phyloP scores from a whole-genome alignment of 2,113 vertebrate genomes.

The Candoia aspera region DNA sequence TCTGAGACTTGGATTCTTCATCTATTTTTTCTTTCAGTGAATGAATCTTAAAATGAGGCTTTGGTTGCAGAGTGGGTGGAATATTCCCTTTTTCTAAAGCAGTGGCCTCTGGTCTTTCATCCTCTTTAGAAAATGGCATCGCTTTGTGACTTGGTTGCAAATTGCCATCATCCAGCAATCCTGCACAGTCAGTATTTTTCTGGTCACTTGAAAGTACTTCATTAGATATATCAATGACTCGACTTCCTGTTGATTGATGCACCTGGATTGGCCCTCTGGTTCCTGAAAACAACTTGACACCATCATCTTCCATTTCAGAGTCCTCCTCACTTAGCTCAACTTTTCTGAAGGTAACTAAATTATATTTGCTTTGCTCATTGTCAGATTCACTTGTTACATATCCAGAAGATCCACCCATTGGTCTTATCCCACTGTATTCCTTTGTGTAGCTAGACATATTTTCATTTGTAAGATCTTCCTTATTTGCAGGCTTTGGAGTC shows the following conservation, averaged over 20 bases:
- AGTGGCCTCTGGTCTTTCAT: slow-evolving; percentile 50
- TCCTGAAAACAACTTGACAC: neutral
- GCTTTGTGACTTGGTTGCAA: slow-evolving; percentile 61
- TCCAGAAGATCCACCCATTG: neutral
- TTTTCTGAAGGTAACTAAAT: slow-evolving; percentile 44
- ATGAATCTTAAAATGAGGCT: slow-evolving; percentile 71
- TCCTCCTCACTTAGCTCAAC: slow-evolving; percentile 40
- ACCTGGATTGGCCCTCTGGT: slow-evolving; percentile 33
- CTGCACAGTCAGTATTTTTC: slow-evolving; percentile 35
- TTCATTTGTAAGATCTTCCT: slow-evolving; percentile 20
- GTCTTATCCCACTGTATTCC: slow-evolving; percentile 28
- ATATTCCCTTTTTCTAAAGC: slow-evolving; percentile 48
- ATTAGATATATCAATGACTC: slow-evolving; percentile 26
- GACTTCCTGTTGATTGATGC: slow-evolving; percentile 49
- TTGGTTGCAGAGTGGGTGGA: slow-evolving; percentile 41
- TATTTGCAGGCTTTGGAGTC: slow-evolving; percentile 37
- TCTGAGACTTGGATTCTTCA: slow-evolving; percentile 65
- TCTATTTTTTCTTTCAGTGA: slow-evolving; percentile 79
- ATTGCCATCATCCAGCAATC: slow-evolving; percentile 30
- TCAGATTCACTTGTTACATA: neutral
- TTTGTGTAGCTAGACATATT: neutral
- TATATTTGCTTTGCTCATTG: slow-evolving; percentile 39
- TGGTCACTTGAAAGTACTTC: slow-evolving; percentile 21
- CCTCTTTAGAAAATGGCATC: slow-evolving; percentile 68
- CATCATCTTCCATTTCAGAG: slow-evolving; percentile 26